Base-by-base conservation (phyloP, 2,888 invertebrate genomes). In the Campoplex capitator region DNA sequence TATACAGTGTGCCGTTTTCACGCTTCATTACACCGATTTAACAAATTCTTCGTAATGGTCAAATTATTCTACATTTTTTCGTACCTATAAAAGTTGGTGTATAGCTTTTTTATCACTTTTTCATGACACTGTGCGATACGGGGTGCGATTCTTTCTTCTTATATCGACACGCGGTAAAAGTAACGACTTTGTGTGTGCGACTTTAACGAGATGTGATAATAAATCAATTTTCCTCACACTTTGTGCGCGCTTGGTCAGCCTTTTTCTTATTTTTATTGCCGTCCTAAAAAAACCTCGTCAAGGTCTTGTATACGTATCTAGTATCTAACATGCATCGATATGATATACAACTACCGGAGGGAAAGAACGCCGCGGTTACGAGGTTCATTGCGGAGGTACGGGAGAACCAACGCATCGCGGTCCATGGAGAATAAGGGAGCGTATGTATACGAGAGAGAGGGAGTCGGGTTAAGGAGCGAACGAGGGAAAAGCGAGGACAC, bases 401-500 rank as follows among this genome's bases (percentile, higher is more conserved):
- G 42, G 9, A 70, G 86, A 58, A 67, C 76, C 51, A 48, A 45
- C 70, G n/a, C 76, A 84, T 70, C 48, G 75, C 4, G 16, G 65
- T 67, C 13, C 56, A 67, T 35, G 48, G 51, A 42, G 68, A 79
- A 42, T 58, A 54, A 23, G 51, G 16, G 71, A 16, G 45, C 11
- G 45, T 11, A 3, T 38, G 38, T 6, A 38, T 38, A 38, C 6
- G 51, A 28, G 74, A 11, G 74, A 56, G 18, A 70, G 13, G 42
- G 78, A 75, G 75, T 78, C 23, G 84, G 83, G 76, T 74, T 84
- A 85, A 89, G 86, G 87, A 83, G 78, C 89, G 87, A 88, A 88
- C 87, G 88, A 87, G 89, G 75, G 87, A 86, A 84, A 87, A 86
- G 77, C 79, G 80, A 81, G 45, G 74, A 68, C 89, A 89, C 90